These are phyloP conservation scores for Colinus virginianus DNA, from an alignment of 2,113 vertebrate genomes.

Conservation along the genomic window DNA sequence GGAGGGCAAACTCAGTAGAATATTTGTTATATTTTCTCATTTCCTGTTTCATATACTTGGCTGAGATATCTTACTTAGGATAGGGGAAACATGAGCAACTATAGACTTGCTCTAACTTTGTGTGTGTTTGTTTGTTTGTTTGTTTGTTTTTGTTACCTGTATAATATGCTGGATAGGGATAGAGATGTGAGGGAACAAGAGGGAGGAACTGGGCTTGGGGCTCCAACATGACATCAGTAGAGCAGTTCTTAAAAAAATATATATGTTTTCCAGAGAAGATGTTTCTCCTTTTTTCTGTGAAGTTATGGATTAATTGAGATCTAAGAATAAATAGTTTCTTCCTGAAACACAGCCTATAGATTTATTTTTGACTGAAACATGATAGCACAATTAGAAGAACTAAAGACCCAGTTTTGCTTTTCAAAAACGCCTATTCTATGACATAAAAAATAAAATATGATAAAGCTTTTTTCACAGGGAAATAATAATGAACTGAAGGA, in stretches of 20 bases:
- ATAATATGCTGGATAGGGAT: not conserved
- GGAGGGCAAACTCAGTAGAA: not conserved
- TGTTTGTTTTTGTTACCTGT: not conserved
- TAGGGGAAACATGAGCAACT: not conserved
- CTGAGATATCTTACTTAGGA: not conserved
- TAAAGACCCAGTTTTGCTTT: not conserved
- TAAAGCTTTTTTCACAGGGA: not conserved
- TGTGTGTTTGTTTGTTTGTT: accelerated
- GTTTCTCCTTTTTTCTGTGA: not conserved
- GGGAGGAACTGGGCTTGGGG: not conserved
- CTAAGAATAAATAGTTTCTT: not conserved
- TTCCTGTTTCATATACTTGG: not conserved
- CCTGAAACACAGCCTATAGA: not conserved
- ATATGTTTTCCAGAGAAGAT: not conserved
- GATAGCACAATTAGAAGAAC: not conserved
- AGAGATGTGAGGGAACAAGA: accelerated
- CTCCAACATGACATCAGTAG: not conserved
- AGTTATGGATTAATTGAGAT: not conserved
- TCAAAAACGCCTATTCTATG: not conserved
- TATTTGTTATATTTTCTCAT: not conserved
- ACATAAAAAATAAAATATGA: not conserved
- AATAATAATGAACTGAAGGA: not conserved
- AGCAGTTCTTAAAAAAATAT: not conserved
- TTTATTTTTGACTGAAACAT: not conserved
- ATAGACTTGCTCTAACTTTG: not conserved